These are phyloP conservation scores for Sebastes taczanowskii DNA, from an alignment of 2,797 vertebrate genomes.

Conservation along the genomic window DNA sequence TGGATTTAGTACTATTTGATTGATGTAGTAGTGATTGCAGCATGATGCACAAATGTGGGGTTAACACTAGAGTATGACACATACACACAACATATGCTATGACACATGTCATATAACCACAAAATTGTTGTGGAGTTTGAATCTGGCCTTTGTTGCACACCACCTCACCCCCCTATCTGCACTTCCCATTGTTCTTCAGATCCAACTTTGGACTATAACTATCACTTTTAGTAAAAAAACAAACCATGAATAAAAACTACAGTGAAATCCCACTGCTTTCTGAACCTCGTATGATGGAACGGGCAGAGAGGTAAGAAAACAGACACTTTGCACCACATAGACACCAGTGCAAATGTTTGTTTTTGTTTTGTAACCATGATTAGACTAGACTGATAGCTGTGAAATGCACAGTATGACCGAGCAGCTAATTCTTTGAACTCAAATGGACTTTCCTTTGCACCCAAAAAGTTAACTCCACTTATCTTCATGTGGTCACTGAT, in stretches of 20 bases:
- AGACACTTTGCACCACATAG: neutral
- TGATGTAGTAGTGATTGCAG: neutral
- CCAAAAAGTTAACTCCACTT: neutral
- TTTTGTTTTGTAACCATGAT: neutral
- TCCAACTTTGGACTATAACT: no score
- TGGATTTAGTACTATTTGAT: neutral
- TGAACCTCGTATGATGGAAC: no score
- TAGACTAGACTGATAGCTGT: neutral
- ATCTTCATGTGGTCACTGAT: slow-evolving; percentile 2
- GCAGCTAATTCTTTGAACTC: neutral
- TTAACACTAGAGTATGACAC: neutral
- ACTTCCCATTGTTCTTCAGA: no score
- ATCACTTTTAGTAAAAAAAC: no score
- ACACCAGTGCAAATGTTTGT: neutral
- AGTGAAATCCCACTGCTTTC: no score
- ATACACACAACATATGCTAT: neutral
- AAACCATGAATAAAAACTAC: no score
- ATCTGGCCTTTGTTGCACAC: neutral
- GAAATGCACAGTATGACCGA: neutral
- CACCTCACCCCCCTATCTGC: no score
- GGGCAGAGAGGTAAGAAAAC: no score
- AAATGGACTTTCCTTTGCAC: neutral
- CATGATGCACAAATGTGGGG: neutral
- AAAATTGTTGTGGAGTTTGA: neutral
- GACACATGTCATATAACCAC: neutral